Evolutionary conservation across 2,888 invertebrate genomes (phyloP).

Genomic region (Conops quadrifasciatus): DNA sequence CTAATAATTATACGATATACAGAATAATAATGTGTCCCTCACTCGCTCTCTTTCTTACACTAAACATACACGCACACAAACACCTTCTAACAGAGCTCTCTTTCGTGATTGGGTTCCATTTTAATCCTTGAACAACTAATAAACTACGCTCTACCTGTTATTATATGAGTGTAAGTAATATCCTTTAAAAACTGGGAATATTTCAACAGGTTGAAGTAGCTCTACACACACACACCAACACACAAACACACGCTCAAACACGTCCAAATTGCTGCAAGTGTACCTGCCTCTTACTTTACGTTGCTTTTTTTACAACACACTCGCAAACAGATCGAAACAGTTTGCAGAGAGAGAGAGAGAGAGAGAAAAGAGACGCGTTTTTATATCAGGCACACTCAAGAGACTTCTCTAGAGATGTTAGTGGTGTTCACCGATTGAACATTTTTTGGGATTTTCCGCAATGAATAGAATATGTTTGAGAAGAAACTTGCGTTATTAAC

Average conservation of each 20-base stretch:
- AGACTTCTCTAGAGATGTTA: slow-evolving; percentile 19
- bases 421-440: slow-evolving; percentile 39
- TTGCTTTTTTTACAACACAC: background rate
- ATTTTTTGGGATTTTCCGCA: slow-evolving; percentile 40
- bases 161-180: slow-evolving; percentile 16
- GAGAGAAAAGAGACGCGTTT: background rate
- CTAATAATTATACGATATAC: background rate
- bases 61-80: slow-evolving; percentile 16
- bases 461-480: slow-evolving; percentile 34
- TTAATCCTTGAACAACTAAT: slow-evolving; percentile 34
- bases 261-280: background rate
- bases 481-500: no score
- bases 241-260: slow-evolving; percentile 19
- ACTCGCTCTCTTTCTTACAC: background rate
- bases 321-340: slow-evolving; percentile 5
- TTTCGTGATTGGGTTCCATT: slow-evolving; percentile 16
- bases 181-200: slow-evolving; percentile 12
- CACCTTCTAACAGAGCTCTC: no score
- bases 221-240: slow-evolving; percentile 4
- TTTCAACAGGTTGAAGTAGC: background rate
- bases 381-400: slow-evolving; percentile 7
- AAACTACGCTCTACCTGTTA: slow-evolving; percentile 23
- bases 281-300: background rate
- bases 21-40: background rate
- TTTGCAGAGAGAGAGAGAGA: background rate